A percentile compares a stretch with the other conserved stretches of the same genome.
These are phyloP conservation scores for Platerodrilus igneus DNA, from an alignment of 2,888 invertebrate species.

Conservation along the genomic window DNA sequence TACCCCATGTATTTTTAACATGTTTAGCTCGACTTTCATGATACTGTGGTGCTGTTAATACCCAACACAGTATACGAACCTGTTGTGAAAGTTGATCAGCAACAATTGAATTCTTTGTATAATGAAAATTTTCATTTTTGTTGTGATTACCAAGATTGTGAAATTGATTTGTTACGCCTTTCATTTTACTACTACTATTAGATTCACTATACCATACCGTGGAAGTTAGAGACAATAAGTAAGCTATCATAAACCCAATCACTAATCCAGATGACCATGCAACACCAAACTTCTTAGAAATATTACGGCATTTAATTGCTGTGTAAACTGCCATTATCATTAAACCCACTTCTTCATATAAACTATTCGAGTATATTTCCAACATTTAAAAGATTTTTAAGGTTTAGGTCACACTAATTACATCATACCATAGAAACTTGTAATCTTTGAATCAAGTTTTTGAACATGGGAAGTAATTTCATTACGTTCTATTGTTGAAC, in stretches of 20 bases:
- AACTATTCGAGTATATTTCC: too few relatives aligned
- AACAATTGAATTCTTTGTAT: slow-evolving; percentile 60
- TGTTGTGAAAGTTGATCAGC: slow-evolving; percentile 69
- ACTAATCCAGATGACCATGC: slow-evolving; percentile 68
- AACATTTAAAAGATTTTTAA: too few relatives aligned
- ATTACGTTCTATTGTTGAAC: too few relatives aligned
- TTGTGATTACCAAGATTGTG: slow-evolving; percentile 43
- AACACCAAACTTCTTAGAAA: slow-evolving; percentile 65
- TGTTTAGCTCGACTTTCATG: slow-evolving; percentile 86
- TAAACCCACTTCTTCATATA: too few relatives aligned
- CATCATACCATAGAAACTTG: too few relatives aligned
- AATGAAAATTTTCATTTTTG: slow-evolving; percentile 65
- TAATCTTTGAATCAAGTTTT: too few relatives aligned
- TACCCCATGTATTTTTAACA: slow-evolving; percentile 94
- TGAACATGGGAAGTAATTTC: too few relatives aligned
- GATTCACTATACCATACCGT: slow-evolving; percentile 26
- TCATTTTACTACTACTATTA: slow-evolving; percentile 44
- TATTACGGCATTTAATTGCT: slow-evolving; percentile 35
- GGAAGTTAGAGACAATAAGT: slow-evolving; percentile 46
- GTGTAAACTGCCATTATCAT: slow-evolving; percentile 2
- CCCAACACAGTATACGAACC: slow-evolving; percentile 90
- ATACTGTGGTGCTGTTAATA: slow-evolving; percentile 91
- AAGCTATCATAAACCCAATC: slow-evolving; percentile 73
- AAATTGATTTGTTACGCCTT: slow-evolving; percentile 46
- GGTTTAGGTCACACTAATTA: too few relatives aligned